Evolutionary conservation across 2,797 vertebrate species (phyloP), one percentile per base, ranked within the genome.

Genomic region (Hemitrygon akajei): DNA sequence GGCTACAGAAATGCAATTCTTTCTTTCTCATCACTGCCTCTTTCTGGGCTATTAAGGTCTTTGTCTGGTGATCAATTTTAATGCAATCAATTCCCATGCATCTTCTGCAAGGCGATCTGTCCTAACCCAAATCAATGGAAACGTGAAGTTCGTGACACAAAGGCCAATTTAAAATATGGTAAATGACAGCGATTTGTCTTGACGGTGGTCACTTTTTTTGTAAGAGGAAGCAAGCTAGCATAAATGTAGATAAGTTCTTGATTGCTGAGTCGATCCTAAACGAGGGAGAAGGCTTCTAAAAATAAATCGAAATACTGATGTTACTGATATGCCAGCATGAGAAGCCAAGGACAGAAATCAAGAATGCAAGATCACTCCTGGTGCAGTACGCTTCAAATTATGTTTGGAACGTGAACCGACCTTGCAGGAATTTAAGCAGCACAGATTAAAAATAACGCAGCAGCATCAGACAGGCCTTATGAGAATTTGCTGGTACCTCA

Each of bases 391-490:
- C 20, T 66, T n/a, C 58, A 69, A 89, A 66, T 34, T 30, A 89
- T n/a, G 37, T 37, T 69, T 89, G 56, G 47, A 86, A 69, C 30
- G 9, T 37, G 60, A 20, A 89, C 1, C 66, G 22, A 89, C 60
- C 34, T 34, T 37, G 86, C 86, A 69, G 63, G 30, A 89, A 89
- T 69, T 89, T 69, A 73, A 89, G 7, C 86, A 89, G 58, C 86
- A 7, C 12, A 20, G 60, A 89, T 89, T 89, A 66, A 89, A 89
- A 79, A 37, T 37, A 79, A 89, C 66, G 66, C 34, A 89, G 0
- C 60, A 18, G n/a, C 63, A 9, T 22, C 86, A 34, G 7, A n/a
- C 22, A 9, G 7, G 16, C 30, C n/a, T 37, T 34, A 30, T 66
- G 60, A 34, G 63, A n/a, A 89, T 30, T 66, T 34, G 60, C 11